Evolutionary conservation across 2,888 invertebrate genomes (phyloP), one percentile per base, ranked within the genome.

Genomic region (Temnothorax unifasciatus): DNA sequence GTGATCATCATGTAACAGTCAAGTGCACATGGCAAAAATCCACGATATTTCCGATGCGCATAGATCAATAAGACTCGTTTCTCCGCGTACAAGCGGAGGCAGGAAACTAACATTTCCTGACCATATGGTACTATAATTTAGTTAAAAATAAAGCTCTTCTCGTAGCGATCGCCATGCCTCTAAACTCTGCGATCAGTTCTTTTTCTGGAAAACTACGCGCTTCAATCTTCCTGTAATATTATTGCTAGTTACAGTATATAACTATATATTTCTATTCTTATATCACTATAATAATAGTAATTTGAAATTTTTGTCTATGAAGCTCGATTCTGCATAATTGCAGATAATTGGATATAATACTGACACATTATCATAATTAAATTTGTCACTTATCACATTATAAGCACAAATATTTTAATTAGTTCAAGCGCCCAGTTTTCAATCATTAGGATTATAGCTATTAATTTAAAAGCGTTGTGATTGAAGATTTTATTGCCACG

Each of bases 81-180:
- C 68, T 54, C 18, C 64, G 76, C 34, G 38, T 68, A 59, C 54
- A 52, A 44, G 64, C 73, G 57, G 73, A 84, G 64, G 66, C 59
- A 29, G 71, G 85, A 83, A 85, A 86, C 79, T 77, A 85, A 77
- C 87, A 79, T 86, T 89, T 86, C 76, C 63, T 47, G 34, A 61
- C 52, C 69, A 76, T 66, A 82, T 66, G 79, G 34, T 50, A 66
- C 69, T 38, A 75, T 57, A 83, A 87, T 88, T 88, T 89, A 21
- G 87, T 86, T 87, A 89, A 84, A 89, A 87, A 89, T 89, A 89
- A 85, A 86, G 59, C 63, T 54, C 59, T 44, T 29, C 15, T 73
- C 52, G 15, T 63, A 57, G 29, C 50, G 29, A 64, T 74, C 50
- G 50, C 41, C n/a, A 25, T 41, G 29, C 29, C 25, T 29, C 52